A percentile compares a stretch with the other conserved stretches of the same genome.
Conservation (phyloP, 2,888 invertebrate species). For the Eudemis profundana region DNA sequence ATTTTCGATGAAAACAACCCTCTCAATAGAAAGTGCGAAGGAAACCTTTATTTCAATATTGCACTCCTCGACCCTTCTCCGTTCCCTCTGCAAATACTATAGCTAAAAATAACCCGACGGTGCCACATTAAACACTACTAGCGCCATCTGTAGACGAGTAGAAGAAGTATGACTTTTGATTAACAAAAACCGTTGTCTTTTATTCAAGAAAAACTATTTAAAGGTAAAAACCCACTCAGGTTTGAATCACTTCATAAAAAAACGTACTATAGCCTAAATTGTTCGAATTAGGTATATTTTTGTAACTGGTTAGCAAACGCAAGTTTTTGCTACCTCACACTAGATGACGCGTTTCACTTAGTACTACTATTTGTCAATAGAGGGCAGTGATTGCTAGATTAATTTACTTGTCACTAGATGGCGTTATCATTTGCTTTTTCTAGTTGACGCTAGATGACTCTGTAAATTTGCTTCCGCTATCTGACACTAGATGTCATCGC, state of each 20-base stretch:
- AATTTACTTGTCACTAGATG: constrained; percentile 42
- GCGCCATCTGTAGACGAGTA: constrained; percentile 50
- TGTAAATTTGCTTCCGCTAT: constrained; percentile 33
- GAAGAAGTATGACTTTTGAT: constrained; percentile 17
- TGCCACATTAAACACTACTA: constrained; percentile 35
- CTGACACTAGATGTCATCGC: constrained; percentile 47
- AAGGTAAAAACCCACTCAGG: not conserved
- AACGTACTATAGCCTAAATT: not conserved
- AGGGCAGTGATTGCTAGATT: constrained; percentile 46
- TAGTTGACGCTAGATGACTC: constrained; percentile 51
- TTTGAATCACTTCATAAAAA: not conserved
- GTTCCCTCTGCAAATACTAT: constrained; percentile 1
- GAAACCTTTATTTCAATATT: constrained; percentile 19
- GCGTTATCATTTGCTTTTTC: constrained; percentile 40
- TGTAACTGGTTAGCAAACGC: not conserved
- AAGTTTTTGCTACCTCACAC: constrained; percentile 44
- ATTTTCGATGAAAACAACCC: not conserved
- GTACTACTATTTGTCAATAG: constrained; percentile 46
- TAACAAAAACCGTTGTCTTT: not conserved
- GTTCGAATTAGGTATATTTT: not conserved
- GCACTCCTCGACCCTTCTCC: constrained; percentile 28
- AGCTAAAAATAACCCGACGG: constrained; percentile 33
- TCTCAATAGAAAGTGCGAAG: not conserved
- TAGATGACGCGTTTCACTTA: constrained; percentile 49
- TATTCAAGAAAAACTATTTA: not conserved